Evolutionary conservation across 2,888 invertebrate genomes (phyloP).

Genomic region (Steinernema scapterisci): DNA sequence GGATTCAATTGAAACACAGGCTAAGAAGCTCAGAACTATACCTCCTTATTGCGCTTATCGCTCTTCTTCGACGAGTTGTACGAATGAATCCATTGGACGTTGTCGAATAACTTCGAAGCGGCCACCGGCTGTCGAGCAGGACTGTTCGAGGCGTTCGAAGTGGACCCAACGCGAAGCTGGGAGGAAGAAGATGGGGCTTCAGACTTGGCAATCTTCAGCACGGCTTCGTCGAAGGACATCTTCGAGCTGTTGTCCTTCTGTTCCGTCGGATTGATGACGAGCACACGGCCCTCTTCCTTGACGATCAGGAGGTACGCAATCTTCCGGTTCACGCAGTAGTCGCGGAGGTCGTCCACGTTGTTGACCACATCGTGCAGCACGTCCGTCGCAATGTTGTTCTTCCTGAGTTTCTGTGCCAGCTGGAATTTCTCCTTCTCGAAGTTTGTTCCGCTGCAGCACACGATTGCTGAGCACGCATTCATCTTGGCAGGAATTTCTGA

Average conservation of each 20-base stretch:
- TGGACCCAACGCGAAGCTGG: neutral
- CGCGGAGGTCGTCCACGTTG: neutral
- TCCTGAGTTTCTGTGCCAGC: neutral
- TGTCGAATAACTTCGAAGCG: neutral
- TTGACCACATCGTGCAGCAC: neutral
- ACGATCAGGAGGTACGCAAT: neutral
- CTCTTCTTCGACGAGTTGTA: neutral
- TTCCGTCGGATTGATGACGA: neutral
- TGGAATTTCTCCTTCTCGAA: constrained; percentile 1
- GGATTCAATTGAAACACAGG: neutral
- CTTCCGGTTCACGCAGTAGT: neutral
- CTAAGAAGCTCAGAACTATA: neutral
- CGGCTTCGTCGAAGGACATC: neutral
- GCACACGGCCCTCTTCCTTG: neutral
- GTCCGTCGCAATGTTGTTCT: neutral
- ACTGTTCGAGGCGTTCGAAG: neutral
- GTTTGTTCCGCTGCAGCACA: neutral
- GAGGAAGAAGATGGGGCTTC: neutral
- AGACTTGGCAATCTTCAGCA: neutral
- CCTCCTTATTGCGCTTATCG: neutral
- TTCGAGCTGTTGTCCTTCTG: neutral
- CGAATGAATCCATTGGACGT: neutral
- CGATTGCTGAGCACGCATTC: neutral
- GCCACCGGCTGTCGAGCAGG: neutral
- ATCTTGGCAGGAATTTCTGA: neutral